A percentile compares a stretch with the other conserved stretches of the same genome.
Evolutionary conservation across 2,888 invertebrate species (phyloP).

Genomic region (Microplitis manilae): DNA sequence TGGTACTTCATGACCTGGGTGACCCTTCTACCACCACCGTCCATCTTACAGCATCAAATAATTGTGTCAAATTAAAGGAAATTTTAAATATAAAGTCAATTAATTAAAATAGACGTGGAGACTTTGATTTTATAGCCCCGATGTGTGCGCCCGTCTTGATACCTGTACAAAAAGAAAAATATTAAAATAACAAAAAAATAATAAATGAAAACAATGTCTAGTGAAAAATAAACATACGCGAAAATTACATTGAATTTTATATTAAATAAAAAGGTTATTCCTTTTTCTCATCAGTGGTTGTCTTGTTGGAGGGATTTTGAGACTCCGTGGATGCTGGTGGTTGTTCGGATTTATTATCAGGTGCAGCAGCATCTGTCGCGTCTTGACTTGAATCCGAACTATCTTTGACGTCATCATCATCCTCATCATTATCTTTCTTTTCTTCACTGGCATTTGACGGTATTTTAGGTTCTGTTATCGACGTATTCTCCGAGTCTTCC

Average conservation of each 20-base stretch:
- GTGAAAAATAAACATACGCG: constrained; percentile 44
- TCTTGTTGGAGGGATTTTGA: constrained; percentile 61
- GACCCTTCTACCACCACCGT: no score
- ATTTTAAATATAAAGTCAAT: constrained; percentile 60
- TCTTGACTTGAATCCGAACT: constrained; percentile 69
- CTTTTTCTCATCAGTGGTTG: constrained; percentile 65
- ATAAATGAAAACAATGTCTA: neutral
- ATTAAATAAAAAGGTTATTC: constrained; percentile 58
- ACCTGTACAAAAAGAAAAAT: constrained; percentile 55
- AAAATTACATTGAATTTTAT: constrained; percentile 45
- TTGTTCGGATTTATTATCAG: constrained; percentile 55
- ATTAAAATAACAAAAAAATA: neutral
- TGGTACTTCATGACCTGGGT: no score
- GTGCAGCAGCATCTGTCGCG: constrained; percentile 60
- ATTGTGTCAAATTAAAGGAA: no score
- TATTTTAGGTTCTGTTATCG: constrained; percentile 54
- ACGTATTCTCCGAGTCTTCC: constrained; percentile 63
- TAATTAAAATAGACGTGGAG: constrained; percentile 68
- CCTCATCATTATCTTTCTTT: constrained; percentile 56
- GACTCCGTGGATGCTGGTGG: constrained; percentile 56
- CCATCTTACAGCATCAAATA: no score
- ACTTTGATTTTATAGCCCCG: constrained; percentile 64
- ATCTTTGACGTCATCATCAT: constrained; percentile 62
- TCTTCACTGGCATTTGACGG: constrained; percentile 59
- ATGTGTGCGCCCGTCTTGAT: constrained; percentile 65